Base-by-base conservation (phyloP, 2,113 vertebrate genomes). In the Crotalus viridis region DNA sequence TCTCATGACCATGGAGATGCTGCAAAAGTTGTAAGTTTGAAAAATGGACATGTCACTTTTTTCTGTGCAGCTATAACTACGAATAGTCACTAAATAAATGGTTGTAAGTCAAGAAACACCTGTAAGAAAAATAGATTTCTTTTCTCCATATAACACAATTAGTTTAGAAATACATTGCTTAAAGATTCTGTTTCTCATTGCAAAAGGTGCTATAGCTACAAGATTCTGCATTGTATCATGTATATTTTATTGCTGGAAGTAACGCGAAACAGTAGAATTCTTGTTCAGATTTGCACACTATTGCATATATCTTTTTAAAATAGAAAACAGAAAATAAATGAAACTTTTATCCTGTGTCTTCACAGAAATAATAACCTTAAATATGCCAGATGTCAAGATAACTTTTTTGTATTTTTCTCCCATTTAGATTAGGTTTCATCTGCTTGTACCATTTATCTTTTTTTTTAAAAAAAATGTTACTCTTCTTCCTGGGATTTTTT, bases 281-380 rank as follows among this genome's bases (percentile, higher is more conserved):
- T 96, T 95, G 89, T 93, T 96, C 85, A 24, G 96, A 96, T 91
- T 96, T 97, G 96, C 96, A 97, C 96, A 97, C 93, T 88, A 96
- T 94, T 97, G 97, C 96, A 97, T 93, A 97, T 98, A 97, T 97
- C 97, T 98, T 97, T 96, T 87, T 97, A 21, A 10, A 48, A 17
- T 97, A 95, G 89, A 90, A 96, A 89, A 54, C 1, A 39, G 10
- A 94, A 96, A 94, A 96, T 90, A 94, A 94, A 95, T 39, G 94
- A 59, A 64, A 89, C 21, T 87, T 88, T 33, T 55, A 33, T 54
- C 43, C 12, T 39, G 52, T 81, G 28, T 90, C 57, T 74, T 91
- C 39, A 46, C n/a, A 61, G 4, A 28, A 90, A 22, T 17, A 55
- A 51, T 33, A 13, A 24, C 33, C 46, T 92, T 39, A 85, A 89